Conservation (phyloP, 2,888 invertebrate genomes). For the Craniophora ligustri region DNA sequence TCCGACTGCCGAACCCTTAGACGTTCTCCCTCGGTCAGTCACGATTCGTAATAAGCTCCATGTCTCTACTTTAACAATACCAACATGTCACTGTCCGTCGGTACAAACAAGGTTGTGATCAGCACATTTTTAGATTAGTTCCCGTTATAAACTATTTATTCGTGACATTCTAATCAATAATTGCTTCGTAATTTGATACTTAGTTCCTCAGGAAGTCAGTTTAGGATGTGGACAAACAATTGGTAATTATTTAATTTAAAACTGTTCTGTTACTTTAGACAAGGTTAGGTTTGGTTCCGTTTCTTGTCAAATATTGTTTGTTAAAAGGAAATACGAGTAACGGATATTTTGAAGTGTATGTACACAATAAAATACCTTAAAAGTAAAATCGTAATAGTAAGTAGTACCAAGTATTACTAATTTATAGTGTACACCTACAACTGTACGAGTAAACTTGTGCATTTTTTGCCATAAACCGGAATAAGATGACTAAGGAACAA, state of each 20-base stretch:
- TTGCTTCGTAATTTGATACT: slow-evolving; percentile 20
- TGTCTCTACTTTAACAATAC: slow-evolving; percentile 13
- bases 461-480: too few relatives aligned
- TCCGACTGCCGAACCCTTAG: neutral
- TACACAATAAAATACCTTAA: too few relatives aligned
- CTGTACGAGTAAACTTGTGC: too few relatives aligned
- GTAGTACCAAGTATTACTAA: too few relatives aligned
- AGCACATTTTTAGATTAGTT: slow-evolving; percentile 26
- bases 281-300: too few relatives aligned
- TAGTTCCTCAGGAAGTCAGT: slow-evolving; percentile 50
- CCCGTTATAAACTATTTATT: slow-evolving; percentile 31
- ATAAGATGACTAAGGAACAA: too few relatives aligned
- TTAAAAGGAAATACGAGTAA: too few relatives aligned
- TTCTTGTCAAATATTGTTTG: too few relatives aligned
- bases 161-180: slow-evolving; percentile 39
- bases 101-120: slow-evolving; percentile 13
- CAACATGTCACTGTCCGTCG: slow-evolving; percentile 20
- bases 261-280: neutral
- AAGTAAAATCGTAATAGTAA: too few relatives aligned
- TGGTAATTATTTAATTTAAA: neutral
- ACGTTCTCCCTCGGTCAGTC: too few relatives aligned
- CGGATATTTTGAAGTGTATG: too few relatives aligned
- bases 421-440: too few relatives aligned
- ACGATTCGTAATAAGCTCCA: slow-evolving; percentile 4
- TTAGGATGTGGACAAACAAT: slow-evolving; percentile 21